These are phyloP conservation scores for Polypterus senegalus DNA, from an alignment of 2,113 vertebrate genomes.

Conservation along the genomic window DNA sequence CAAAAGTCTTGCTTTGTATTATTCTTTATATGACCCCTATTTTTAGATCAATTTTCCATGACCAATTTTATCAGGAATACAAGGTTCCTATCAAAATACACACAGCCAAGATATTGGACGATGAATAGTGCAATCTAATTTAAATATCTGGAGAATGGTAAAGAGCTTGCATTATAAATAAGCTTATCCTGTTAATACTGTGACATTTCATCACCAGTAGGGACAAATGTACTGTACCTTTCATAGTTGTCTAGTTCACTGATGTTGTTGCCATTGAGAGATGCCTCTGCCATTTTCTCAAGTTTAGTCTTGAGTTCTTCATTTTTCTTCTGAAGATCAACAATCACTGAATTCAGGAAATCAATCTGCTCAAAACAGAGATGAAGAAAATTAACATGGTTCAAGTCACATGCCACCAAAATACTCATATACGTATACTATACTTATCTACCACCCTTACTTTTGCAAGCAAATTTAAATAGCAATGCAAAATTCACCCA, in stretches of 20 bases:
- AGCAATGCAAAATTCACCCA: no score
- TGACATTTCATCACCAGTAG: no score
- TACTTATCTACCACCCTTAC: no score
- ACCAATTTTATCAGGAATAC: background rate
- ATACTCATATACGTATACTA: no score
- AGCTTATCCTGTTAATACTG: no score
- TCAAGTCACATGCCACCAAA: no score
- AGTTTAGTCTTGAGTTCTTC: constrained; percentile 74
- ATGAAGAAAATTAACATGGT: no score
- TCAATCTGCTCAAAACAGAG: constrained; percentile 56
- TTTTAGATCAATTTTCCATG: background rate
- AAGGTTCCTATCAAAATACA: background rate
- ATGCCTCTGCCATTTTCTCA: constrained; percentile 80
- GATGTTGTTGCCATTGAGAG: constrained; percentile 76
- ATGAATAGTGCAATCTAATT: background rate
- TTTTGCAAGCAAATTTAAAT: no score
- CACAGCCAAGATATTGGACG: background rate
- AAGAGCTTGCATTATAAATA: no score
- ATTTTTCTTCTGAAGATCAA: constrained; percentile 83
- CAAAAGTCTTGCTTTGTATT: no score
- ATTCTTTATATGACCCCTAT: no score
- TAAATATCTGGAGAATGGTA: no score
- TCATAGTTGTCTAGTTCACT: constrained; percentile 69
- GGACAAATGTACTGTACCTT: constrained; percentile 51
- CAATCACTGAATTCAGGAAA: constrained; percentile 91